phyloP scores from a whole-genome alignment of 2,113 vertebrate genomes.

The Catagonus wagneri region DNA sequence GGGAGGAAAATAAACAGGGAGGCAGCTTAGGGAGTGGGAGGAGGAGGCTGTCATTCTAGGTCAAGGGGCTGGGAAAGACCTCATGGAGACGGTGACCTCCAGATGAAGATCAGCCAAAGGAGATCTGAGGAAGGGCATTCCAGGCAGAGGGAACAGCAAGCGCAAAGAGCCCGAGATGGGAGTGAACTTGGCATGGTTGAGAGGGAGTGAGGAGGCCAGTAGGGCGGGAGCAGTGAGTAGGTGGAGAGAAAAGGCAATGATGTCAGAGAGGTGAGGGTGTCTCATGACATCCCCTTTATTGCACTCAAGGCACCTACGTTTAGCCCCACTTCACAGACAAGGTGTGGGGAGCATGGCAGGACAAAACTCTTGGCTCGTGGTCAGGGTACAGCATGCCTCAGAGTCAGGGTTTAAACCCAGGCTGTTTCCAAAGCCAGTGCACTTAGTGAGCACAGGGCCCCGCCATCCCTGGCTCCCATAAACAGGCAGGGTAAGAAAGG shows the following conservation, averaged over 20 bases:
- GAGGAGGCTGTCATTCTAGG: not conserved
- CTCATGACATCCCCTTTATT: rapidly evolving
- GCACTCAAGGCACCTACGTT: not conserved
- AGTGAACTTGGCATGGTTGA: not conserved
- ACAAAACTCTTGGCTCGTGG: rapidly evolving
- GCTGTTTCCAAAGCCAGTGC: not conserved
- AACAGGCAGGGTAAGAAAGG: not conserved
- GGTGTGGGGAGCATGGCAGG: rapidly evolving
- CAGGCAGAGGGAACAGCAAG: not conserved
- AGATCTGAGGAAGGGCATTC: not conserved
- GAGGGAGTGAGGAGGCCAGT: not conserved
- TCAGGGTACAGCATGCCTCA: not conserved
- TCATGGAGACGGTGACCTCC: not conserved
- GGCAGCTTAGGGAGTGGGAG: not conserved
- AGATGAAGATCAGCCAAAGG: not conserved
- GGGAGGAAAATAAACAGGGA: not conserved
- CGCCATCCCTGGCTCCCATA: not conserved
- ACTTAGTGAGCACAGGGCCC: not conserved
- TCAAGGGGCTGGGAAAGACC: not conserved
- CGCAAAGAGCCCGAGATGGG: not conserved
- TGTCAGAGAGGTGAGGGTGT: rapidly evolving
- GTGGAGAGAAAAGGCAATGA: not conserved
- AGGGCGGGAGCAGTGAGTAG: not conserved
- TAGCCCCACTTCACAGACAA: no score
- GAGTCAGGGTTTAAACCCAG: not conserved